phyloP scores from a whole-genome alignment of 92 coral and sea anemone genomes.

The Phenganax stokvisi region DNA sequence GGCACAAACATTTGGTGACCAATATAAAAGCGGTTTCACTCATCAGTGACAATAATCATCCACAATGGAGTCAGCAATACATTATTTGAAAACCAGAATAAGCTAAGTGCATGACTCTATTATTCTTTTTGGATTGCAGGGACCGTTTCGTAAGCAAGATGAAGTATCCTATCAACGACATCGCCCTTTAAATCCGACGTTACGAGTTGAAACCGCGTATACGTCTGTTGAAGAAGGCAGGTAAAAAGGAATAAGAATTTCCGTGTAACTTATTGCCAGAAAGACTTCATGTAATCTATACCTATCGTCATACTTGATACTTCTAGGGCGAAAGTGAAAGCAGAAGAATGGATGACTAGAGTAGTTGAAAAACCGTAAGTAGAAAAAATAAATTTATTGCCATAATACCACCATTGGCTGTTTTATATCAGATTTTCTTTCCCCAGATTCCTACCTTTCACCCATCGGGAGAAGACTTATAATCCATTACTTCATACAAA shows the following conservation, averaged over 20 bases:
- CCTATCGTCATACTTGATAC: neutral
- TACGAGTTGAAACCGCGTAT: slow-evolving; percentile 85
- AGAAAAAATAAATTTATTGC: neutral
- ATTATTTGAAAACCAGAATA: neutral
- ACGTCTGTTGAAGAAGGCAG: slow-evolving; percentile 84
- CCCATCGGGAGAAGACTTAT: slow-evolving; percentile 66
- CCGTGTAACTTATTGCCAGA: neutral
- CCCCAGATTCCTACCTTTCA: slow-evolving; percentile 88
- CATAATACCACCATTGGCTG: neutral
- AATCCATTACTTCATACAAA: slow-evolving; percentile 84
- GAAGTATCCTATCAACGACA: slow-evolving; percentile 88
- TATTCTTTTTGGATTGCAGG: slow-evolving; percentile 44
- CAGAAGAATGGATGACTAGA: slow-evolving; percentile 89
- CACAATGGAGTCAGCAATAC: no score
- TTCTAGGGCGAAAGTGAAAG: slow-evolving; percentile 83
- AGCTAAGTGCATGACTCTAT: neutral
- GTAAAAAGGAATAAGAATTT: slow-evolving; percentile 24
- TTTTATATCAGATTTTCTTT: neutral
- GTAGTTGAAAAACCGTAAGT: slow-evolving; percentile 95
- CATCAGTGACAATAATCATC: neutral
- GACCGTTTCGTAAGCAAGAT: slow-evolving; percentile 85
- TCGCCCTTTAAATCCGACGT: slow-evolving; percentile 72
- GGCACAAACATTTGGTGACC: no score
- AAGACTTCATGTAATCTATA: neutral
- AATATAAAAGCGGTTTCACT: neutral